These are phyloP conservation scores for Bombus polaris DNA, from an alignment of 1,140 invertebrate species.

Conservation along the genomic window DNA sequence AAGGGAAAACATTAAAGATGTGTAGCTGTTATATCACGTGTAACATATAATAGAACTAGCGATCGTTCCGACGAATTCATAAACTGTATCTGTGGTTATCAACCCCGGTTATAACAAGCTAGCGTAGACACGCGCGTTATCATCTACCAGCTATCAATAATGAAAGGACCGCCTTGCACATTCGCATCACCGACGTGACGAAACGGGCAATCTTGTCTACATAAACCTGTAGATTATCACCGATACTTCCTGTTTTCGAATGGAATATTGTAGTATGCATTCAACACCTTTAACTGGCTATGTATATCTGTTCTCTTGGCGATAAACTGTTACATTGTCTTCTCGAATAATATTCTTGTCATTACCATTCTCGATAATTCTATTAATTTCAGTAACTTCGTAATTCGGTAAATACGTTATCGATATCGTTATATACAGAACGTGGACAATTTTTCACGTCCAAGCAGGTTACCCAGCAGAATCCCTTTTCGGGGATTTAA, in stretches of 20 bases:
- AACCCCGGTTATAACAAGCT: constrained; percentile 43
- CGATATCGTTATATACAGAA: neutral
- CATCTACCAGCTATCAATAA: constrained; percentile 61
- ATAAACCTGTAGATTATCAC: constrained; percentile 65
- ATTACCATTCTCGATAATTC: neutral
- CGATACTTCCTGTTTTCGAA: constrained; percentile 3
- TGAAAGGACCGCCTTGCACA: constrained; percentile 37
- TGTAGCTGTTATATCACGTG: too few relatives aligned
- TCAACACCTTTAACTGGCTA: neutral
- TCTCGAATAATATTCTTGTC: neutral
- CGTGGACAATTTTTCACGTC: neutral
- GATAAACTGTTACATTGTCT: neutral
- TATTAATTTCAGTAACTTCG: too few relatives aligned
- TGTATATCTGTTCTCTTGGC: neutral
- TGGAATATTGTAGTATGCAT: neutral
- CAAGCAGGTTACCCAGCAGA: neutral
- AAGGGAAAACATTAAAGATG: neutral
- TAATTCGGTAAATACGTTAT: neutral
- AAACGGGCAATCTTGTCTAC: constrained; percentile 56
- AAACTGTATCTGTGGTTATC: constrained; percentile 39
- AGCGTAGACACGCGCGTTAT: constrained; percentile 36
- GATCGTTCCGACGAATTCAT: constrained; percentile 52
- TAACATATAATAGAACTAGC: constrained; percentile 19
- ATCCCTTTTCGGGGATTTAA: neutral
- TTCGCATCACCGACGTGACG: constrained; percentile 55